These are phyloP conservation scores for Andrena chrysosceles DNA, from an alignment of 2,888 invertebrate genomes.

Conservation along the genomic window DNA sequence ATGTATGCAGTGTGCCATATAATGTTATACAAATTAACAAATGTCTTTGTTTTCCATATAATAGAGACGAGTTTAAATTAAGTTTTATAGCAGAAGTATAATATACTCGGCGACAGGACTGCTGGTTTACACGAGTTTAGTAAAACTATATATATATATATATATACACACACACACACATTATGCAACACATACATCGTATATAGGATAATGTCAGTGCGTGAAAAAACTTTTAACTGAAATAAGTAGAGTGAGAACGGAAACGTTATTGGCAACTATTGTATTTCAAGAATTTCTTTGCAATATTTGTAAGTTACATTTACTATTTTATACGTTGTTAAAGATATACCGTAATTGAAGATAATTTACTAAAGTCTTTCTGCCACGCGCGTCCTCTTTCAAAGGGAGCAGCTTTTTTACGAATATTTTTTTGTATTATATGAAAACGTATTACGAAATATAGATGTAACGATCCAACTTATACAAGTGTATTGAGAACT, in stretches of 20 bases:
- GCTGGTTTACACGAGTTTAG: conserved; percentile 35
- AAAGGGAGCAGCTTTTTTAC: conserved; percentile 51
- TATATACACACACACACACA: background rate
- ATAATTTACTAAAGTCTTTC: conserved; percentile 47
- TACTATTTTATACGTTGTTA: conserved; percentile 57
- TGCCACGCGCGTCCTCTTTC: conserved; percentile 22
- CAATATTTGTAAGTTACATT: conserved; percentile 51
- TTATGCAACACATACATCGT: conserved; percentile 30
- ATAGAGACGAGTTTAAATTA: conserved; percentile 29
- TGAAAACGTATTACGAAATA: conserved; percentile 39
- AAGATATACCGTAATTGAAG: conserved; percentile 47
- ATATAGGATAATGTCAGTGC: conserved; percentile 30
- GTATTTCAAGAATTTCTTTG: conserved; percentile 45
- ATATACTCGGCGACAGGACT: conserved; percentile 6
- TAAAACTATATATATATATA: conserved; percentile 14
- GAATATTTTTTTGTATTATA: conserved; percentile 53
- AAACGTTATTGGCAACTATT: conserved; percentile 33
- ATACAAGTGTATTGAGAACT: conserved; percentile 55
- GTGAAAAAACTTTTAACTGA: conserved; percentile 27
- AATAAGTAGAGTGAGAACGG: conserved; percentile 10
- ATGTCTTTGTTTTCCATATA: conserved; percentile 35
- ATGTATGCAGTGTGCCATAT: conserved; percentile 52
- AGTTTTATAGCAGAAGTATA: conserved; percentile 32
- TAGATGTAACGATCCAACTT: conserved; percentile 42
- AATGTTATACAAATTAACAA: conserved; percentile 31